These are phyloP conservation scores for Archilochus colubris DNA, from an alignment of 2,113 vertebrate species.

Conservation along the genomic window DNA sequence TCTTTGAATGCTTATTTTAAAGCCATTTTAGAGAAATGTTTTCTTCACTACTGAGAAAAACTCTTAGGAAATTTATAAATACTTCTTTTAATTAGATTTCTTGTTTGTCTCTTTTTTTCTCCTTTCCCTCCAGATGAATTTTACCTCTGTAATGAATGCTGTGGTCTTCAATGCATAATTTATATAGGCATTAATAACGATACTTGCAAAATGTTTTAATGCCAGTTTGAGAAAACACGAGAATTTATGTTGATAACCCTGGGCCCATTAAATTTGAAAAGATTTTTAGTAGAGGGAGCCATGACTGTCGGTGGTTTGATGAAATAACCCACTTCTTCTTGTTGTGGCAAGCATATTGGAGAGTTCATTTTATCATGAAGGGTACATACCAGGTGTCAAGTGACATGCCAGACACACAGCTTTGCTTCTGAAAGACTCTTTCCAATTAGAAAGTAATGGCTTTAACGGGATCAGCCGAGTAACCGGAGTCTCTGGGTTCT, in stretches of 20 bases:
- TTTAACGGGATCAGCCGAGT: not conserved
- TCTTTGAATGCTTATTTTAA: constrained; percentile 4
- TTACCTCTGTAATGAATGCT: constrained; percentile 12
- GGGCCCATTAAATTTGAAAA: constrained; percentile 19
- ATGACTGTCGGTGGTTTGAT: not conserved
- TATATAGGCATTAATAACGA: constrained; percentile 51
- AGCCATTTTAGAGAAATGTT: not conserved
- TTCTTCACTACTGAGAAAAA: not conserved
- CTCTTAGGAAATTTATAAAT: not conserved
- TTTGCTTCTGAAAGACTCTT: constrained; percentile 59
- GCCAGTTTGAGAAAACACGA: constrained; percentile 44
- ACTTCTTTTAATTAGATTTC: constrained; percentile 2
- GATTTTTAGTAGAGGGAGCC: not conserved
- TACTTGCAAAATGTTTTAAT: constrained; percentile 43
- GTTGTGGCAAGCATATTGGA: not conserved
- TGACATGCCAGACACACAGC: constrained; percentile 37
- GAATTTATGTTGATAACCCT: constrained; percentile 14
- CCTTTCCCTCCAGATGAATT: not conserved
- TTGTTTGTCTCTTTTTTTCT: not conserved
- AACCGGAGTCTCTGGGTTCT: constrained; percentile 6
- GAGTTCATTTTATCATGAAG: constrained; percentile 14
- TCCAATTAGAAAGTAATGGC: constrained; percentile 56
- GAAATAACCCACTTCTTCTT: constrained; percentile 36
- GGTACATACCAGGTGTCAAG: constrained; percentile 36
- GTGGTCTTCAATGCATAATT: constrained; percentile 57